phyloP scores from a whole-genome alignment of 2,888 invertebrate species.

The Tetheella fluctuosa region DNA sequence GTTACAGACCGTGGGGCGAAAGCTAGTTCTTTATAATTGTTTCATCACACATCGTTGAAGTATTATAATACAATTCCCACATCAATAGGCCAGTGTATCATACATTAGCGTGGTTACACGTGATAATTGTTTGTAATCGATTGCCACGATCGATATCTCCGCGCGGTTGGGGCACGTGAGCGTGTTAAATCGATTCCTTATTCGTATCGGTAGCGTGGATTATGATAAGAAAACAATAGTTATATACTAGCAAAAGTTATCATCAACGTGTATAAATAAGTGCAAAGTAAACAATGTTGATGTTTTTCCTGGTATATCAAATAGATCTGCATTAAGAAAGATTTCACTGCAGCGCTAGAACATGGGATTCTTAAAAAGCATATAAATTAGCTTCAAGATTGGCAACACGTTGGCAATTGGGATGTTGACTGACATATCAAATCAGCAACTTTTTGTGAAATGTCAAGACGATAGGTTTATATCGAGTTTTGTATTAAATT shows the following conservation, averaged over 20 bases:
- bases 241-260: neutral
- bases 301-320: neutral
- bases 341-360: no score
- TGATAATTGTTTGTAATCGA: constrained; percentile 21
- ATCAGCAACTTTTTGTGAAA: no score
- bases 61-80: constrained; percentile 11
- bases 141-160: constrained; percentile 24
- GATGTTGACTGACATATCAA: no score
- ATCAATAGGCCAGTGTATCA: constrained; percentile 8
- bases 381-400: no score
- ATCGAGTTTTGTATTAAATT: no score
- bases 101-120: constrained; percentile 11
- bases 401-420: no score
- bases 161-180: constrained; percentile 23
- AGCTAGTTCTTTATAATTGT: neutral
- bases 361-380: no score
- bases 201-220: neutral
- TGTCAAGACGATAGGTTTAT: no score
- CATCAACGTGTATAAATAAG: no score
- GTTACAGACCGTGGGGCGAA: no score
- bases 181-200: constrained; percentile 13
- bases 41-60: neutral
- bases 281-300: neutral
- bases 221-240: constrained; percentile 10
- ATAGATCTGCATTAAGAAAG: no score